These are phyloP conservation scores for Lampropteryx suffumata DNA, from an alignment of 2,888 invertebrate genomes.

Conservation along the genomic window DNA sequence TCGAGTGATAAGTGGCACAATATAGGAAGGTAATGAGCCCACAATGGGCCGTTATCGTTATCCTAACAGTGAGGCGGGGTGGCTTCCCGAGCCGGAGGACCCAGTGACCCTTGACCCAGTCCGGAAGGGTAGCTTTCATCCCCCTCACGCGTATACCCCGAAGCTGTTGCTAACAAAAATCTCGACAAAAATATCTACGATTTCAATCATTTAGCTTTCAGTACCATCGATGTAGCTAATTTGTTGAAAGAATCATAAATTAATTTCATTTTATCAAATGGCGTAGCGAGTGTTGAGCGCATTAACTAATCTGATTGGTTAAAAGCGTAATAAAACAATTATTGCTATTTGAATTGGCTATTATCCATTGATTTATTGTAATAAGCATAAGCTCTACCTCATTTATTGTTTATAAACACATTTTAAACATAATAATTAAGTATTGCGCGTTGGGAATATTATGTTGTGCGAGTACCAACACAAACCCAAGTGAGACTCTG, in stretches of 20 bases:
- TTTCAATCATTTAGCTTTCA: conserved; percentile 17
- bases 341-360: too few relatives aligned
- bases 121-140: conserved; percentile 41
- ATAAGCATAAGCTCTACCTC: too few relatives aligned
- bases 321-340: too few relatives aligned
- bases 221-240: background rate
- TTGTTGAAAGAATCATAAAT: too few relatives aligned
- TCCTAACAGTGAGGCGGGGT: conserved; percentile 49
- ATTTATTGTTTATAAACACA: too few relatives aligned
- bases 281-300: conserved; percentile 1
- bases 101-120: conserved; percentile 65
- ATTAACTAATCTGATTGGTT: conserved; percentile 15
- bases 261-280: conserved; percentile 14
- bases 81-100: conserved; percentile 43
- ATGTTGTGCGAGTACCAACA: conserved; percentile 1
- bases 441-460: background rate
- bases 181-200: conserved; percentile 10
- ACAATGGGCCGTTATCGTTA: conserved; percentile 61
- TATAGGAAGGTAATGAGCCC: conserved; percentile 55
- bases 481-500: conserved; percentile 10
- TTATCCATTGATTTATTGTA: too few relatives aligned
- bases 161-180: conserved; percentile 43
- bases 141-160: conserved; percentile 37
- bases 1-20: conserved; percentile 53
- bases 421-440: too few relatives aligned